A percentile compares a stretch with the other conserved stretches of the same genome.
Evolutionary conservation across 2,797 vertebrate genomes (phyloP).

Genomic region (Microctenopoma lineatum): DNA sequence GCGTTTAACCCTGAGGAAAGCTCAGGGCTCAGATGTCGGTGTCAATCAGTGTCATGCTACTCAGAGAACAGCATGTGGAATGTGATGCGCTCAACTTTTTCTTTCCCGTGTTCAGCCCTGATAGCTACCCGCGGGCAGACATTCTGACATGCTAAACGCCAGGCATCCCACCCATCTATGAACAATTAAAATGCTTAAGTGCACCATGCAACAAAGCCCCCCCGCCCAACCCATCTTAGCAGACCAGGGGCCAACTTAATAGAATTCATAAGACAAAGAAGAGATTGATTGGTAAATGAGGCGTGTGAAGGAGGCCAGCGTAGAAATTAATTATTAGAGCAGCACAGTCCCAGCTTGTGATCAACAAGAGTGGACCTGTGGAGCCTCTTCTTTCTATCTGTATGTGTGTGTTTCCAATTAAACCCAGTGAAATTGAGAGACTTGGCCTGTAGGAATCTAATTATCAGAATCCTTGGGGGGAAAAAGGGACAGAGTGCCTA

Average conservation of each 20-base stretch:
- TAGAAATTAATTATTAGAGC: slow-evolving; percentile 81
- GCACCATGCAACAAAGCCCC: slow-evolving; percentile 12
- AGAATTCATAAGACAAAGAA: slow-evolving; percentile 79
- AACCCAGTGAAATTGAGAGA: slow-evolving; percentile 80
- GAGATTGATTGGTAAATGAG: slow-evolving; percentile 79
- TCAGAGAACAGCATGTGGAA: slow-evolving; percentile 51
- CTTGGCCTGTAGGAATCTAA: slow-evolving; percentile 77
- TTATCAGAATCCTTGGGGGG: slow-evolving; percentile 75
- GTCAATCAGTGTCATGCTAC: slow-evolving; percentile 59
- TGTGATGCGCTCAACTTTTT: slow-evolving; percentile 28
- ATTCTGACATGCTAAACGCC: slow-evolving; percentile 31
- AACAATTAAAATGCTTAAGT: slow-evolving; percentile 44
- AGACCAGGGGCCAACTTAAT: slow-evolving; percentile 57
- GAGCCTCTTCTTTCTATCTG: slow-evolving; percentile 37
- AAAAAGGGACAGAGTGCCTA: slow-evolving; percentile 56
- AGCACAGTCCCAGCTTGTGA: slow-evolving; percentile 63
- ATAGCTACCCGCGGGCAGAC: slow-evolving; percentile 35
- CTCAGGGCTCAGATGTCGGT: slow-evolving; percentile 56
- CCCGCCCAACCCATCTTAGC: neutral
- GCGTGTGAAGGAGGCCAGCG: slow-evolving; percentile 56
- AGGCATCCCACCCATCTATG: slow-evolving; percentile 25
- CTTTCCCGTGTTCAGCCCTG: neutral
- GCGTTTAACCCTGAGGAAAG: slow-evolving; percentile 59
- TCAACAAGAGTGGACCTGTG: slow-evolving; percentile 81
- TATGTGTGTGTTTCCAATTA: slow-evolving; percentile 72